phyloP scores from a whole-genome alignment of 1,140 invertebrate genomes.

The Drosophila sp. region DNA sequence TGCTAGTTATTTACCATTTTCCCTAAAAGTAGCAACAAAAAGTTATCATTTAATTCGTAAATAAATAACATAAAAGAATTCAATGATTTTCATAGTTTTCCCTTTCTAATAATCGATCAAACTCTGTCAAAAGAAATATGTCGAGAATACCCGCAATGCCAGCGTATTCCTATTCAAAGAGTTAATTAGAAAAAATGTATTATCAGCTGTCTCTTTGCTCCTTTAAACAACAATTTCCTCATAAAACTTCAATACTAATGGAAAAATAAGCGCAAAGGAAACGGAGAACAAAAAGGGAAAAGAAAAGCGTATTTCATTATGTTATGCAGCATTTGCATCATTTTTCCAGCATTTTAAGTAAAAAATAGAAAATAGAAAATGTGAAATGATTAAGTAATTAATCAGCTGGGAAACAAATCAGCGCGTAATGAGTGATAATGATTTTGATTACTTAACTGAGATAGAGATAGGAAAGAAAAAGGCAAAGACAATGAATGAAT shows the following conservation, averaged over 20 bases:
- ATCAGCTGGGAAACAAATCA: constrained; percentile 49
- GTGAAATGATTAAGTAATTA: constrained; percentile 74
- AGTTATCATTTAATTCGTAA: too few species aligned
- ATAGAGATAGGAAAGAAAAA: constrained; percentile 2
- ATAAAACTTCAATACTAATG: too few species aligned
- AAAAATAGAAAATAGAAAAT: constrained; percentile 2
- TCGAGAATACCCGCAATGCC: background rate
- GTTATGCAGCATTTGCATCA: background rate
- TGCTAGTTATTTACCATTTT: too few species aligned
- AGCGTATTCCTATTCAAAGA: background rate
- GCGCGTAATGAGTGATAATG: constrained; percentile 71
- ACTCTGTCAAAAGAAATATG: background rate
- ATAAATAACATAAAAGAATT: too few species aligned
- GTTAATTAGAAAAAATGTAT: background rate
- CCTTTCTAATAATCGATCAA: too few species aligned
- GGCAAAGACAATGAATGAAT: constrained; percentile 36
- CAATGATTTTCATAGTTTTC: too few species aligned
- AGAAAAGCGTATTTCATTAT: background rate
- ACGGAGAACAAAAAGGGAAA: background rate
- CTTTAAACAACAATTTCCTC: too few species aligned
- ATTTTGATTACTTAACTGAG: constrained; percentile 72
- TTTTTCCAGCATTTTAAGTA: background rate
- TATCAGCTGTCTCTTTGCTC: background rate
- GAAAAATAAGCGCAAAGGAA: too few species aligned
- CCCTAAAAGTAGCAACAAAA: too few species aligned